Base-by-base conservation (phyloP, 2,888 invertebrate species). In the Pandemis corylana region DNA sequence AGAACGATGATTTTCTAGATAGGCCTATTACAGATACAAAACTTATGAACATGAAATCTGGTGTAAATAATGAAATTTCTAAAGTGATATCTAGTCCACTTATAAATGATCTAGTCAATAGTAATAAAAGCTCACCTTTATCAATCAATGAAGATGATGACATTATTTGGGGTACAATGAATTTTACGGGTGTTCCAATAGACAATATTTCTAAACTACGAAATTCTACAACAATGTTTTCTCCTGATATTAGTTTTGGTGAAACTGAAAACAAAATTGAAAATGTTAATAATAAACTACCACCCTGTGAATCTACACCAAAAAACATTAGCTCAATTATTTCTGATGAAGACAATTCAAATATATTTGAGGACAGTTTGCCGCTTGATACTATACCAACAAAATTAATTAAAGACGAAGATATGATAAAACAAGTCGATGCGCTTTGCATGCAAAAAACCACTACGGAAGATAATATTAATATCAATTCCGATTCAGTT, bases 321-420 rank as follows among this genome's bases (percentile, higher is more conserved):
- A 91, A 90, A 85, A 93, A 93, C 78, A 78, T 90, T 49, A 94
- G 93, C 81, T 81, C 94, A 51, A 93, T 94, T 85, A 93, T 93
- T 51, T 90, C 90, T 6, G 94, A 94, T 67, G 92, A 90, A 53
- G 92, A 93, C 69, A 95, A 94, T 86, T 95, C 95, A 3, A 95
- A 93, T 85, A 82, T 96, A 65, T 96, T 96, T 83, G 95, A 95
- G 78, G 96, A 96, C 66, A 96, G 95, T 81, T 87, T 96, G 53
- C 91, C 94, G 46, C 79, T 95, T 62, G 95, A 96, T 78, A 88
- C 91, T 62, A 91, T 95, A 81, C 85, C 95, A 13, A 93, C 91
- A 79, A 91, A 94, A 76, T 84, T 94, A 46, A 82, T 95, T 20
- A 92, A 95, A 67, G 92, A 87, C 79, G 90, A 87, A 74, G 78